A percentile compares a stretch with the other conserved stretches of the same genome.
phyloP scores from a whole-genome alignment of 2,113 vertebrate genomes.

The Psophia crepitans region DNA sequence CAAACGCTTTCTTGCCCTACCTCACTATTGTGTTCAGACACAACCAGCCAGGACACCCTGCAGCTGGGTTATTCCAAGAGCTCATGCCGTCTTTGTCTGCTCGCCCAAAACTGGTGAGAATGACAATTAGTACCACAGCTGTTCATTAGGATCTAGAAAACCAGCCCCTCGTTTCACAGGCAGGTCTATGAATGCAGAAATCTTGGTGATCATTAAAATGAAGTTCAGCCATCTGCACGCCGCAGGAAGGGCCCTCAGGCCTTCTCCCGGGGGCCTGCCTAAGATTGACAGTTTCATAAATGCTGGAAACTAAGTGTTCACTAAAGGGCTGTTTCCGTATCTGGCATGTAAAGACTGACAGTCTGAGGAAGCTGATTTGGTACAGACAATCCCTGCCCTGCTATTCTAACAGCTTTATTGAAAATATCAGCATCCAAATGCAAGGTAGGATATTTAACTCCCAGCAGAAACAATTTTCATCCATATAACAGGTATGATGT shows the following conservation, averaged over 20 bases:
- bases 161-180: background rate
- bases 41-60: background rate
- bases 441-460: background rate
- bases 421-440: background rate
- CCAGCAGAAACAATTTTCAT: background rate
- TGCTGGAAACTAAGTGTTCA: background rate
- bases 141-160: background rate
- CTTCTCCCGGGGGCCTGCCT: background rate
- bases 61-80: background rate
- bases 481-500: background rate
- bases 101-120: background rate
- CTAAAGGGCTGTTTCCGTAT: background rate
- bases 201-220: background rate
- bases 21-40: background rate
- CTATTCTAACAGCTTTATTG: background rate
- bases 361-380: background rate
- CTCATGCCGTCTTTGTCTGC: background rate
- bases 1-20: background rate
- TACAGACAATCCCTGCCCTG: background rate
- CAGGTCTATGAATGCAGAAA: background rate
- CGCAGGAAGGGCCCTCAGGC: background rate
- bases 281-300: background rate
- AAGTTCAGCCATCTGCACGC: background rate
- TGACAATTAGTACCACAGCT: background rate
- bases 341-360: background rate